phyloP scores from a whole-genome alignment of 2,888 invertebrate genomes.

The Macrophya annulata region DNA sequence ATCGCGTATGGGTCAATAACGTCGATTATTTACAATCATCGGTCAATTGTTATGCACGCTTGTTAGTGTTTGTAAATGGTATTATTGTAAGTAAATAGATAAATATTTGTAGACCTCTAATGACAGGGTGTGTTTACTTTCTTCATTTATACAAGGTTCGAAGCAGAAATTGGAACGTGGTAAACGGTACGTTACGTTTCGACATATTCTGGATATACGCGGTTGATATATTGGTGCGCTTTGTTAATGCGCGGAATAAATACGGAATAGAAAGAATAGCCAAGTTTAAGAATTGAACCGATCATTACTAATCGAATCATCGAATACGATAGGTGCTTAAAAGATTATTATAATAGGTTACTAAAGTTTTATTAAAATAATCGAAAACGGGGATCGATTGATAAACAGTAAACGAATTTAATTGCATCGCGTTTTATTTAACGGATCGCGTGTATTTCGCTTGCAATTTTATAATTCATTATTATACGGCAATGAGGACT shows the following conservation, averaged over 20 bases:
- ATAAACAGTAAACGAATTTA: background rate
- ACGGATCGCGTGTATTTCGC: slow-evolving; percentile 10
- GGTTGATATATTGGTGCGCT: too few relatives aligned
- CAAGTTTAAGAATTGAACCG: background rate
- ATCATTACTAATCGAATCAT: background rate
- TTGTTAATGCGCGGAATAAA: background rate
- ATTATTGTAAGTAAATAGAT: slow-evolving; percentile 8
- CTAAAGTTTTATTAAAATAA: slow-evolving; percentile 13
- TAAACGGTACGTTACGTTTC: background rate
- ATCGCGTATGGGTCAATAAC: background rate
- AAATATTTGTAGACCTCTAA: background rate
- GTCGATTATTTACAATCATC: slow-evolving; percentile 22
- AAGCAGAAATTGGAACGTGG: background rate
- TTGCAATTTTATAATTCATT: background rate
- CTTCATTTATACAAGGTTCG: background rate
- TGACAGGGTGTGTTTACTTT: slow-evolving; percentile 7
- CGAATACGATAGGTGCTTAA: too few relatives aligned
- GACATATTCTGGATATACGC: too few relatives aligned
- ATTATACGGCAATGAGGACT: background rate
- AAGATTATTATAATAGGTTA: background rate
- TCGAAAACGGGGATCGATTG: slow-evolving; percentile 1
- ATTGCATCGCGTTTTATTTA: background rate
- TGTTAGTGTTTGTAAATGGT: background rate
- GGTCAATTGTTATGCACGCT: slow-evolving; percentile 12
- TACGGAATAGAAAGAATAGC: too few relatives aligned